phyloP scores from a whole-genome alignment of 2,113 vertebrate species.

The Oncorhynchus keta region DNA sequence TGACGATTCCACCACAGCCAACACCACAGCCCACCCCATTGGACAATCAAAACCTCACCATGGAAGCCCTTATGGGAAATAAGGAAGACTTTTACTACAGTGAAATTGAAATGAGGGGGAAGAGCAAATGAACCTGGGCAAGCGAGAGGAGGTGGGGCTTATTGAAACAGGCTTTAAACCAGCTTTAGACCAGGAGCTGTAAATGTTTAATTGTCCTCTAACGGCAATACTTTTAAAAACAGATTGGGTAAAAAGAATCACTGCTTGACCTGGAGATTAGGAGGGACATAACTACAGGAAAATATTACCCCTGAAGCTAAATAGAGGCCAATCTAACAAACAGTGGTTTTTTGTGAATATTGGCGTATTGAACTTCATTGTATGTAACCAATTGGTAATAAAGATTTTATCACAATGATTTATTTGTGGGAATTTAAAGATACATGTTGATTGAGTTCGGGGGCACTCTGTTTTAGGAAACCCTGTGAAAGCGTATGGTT shows the following conservation, averaged over 20 bases:
- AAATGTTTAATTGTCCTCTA: constrained; percentile 65
- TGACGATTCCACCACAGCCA: constrained; percentile 54
- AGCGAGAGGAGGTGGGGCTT: constrained; percentile 56
- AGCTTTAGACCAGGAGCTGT: constrained; percentile 42
- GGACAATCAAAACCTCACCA: constrained; percentile 62
- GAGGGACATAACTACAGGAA: background rate
- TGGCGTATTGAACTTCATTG: background rate
- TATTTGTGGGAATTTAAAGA: background rate
- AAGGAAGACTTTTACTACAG: constrained; percentile 69
- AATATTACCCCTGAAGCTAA: background rate
- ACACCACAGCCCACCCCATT: constrained; percentile 51
- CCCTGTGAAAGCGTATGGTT: constrained; percentile 68
- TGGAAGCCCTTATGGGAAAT: constrained; percentile 68
- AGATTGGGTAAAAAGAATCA: constrained; percentile 52
- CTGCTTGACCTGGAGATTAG: constrained; percentile 35
- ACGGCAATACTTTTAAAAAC: constrained; percentile 52
- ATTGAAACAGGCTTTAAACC: constrained; percentile 52
- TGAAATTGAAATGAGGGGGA: constrained; percentile 70
- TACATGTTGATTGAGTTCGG: background rate
- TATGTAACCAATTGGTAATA: background rate
- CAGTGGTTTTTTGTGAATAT: background rate
- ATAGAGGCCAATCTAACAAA: background rate
- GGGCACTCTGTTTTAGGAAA: constrained; percentile 14
- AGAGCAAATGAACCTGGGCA: constrained; percentile 69
- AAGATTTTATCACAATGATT: background rate